phyloP scores from a whole-genome alignment of 2,113 vertebrate species.

The Zingel zingel region DNA sequence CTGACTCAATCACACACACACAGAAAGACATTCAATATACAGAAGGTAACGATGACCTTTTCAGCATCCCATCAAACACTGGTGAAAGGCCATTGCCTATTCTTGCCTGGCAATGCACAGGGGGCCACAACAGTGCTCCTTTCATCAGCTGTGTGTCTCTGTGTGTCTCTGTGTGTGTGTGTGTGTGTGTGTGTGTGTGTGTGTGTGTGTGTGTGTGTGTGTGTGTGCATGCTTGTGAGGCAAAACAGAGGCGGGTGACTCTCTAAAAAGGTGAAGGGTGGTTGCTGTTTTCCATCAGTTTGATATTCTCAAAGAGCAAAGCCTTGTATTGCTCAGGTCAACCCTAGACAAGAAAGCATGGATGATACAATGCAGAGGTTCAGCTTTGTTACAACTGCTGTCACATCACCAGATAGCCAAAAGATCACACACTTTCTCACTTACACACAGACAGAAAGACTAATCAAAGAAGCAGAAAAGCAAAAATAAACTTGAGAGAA shows the following conservation, averaged over 20 bases:
- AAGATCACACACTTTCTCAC: background rate
- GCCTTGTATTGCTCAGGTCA: slow-evolving; percentile 26
- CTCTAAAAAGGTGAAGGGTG: slow-evolving; percentile 65
- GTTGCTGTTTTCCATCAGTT: slow-evolving; percentile 49
- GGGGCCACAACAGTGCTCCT: slow-evolving; percentile 77
- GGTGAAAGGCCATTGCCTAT: slow-evolving; percentile 74
- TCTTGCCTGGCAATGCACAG: slow-evolving; percentile 66
- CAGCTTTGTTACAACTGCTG: slow-evolving; percentile 21
- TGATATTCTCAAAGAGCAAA: slow-evolving; percentile 34
- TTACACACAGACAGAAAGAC: slow-evolving; percentile 6
- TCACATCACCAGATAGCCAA: slow-evolving; percentile 11
- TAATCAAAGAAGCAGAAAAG: background rate
- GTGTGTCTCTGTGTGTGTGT: slow-evolving; percentile 23
- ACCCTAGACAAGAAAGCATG: slow-evolving; percentile 17
- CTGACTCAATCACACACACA: slow-evolving; percentile 24
- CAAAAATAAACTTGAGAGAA: slow-evolving; percentile 11
- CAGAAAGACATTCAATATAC: slow-evolving; percentile 45
- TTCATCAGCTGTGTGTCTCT: slow-evolving; percentile 68
- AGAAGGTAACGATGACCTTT: slow-evolving; percentile 73
- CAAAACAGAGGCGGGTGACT: slow-evolving; percentile 63
- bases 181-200: slow-evolving; percentile 29
- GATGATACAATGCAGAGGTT: slow-evolving; percentile 18
- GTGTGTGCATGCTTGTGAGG: slow-evolving; percentile 33
- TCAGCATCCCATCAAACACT: slow-evolving; percentile 64
- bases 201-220: slow-evolving; percentile 18